Conservation (phyloP, 2,797 vertebrate species). For the Macropodus opercularis region DNA sequence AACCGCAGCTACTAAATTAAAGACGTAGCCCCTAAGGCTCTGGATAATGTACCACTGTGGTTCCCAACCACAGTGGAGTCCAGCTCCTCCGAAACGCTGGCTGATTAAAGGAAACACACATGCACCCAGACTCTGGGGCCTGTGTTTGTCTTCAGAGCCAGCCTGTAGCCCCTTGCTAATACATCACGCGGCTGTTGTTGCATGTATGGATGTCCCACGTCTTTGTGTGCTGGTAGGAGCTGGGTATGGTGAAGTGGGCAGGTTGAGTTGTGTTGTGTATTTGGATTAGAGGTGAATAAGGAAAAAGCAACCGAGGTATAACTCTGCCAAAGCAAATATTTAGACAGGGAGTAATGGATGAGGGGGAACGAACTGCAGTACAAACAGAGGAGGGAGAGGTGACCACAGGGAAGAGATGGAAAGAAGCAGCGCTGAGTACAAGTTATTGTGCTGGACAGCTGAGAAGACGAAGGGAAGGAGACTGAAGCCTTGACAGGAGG, state of each 20-base stretch:
- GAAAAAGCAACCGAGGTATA: conserved; percentile 42
- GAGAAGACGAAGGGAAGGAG: conserved; percentile 36
- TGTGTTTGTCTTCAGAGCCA: conserved; percentile 69
- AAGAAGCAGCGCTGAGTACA: conserved; percentile 33
- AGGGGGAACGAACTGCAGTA: conserved; percentile 44
- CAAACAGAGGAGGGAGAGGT: conserved; percentile 36
- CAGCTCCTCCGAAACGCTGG: conserved; percentile 64
- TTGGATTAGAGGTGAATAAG: conserved; percentile 42
- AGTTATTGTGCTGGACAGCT: conserved; percentile 40
- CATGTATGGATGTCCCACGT: conserved; percentile 25
- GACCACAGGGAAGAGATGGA: conserved; percentile 30
- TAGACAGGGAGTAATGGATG: conserved; percentile 61
- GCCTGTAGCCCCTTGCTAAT: conserved; percentile 53
- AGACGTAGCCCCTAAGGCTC: conserved; percentile 72
- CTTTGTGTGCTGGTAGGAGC: conserved; percentile 1
- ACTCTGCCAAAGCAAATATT: conserved; percentile 75
- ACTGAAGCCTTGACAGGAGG: conserved; percentile 38
- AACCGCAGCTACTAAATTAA: conserved; percentile 81
- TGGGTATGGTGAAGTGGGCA: conserved; percentile 13
- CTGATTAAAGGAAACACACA: conserved; percentile 74
- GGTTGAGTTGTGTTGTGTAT: conserved; percentile 37
- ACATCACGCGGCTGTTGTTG: conserved; percentile 53
- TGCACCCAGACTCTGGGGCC: conserved; percentile 38
- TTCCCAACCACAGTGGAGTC: conserved; percentile 62
- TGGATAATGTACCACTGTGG: conserved; percentile 68